Base-by-base conservation (phyloP, 2,888 invertebrate genomes). In the Plagodis dolabraria region DNA sequence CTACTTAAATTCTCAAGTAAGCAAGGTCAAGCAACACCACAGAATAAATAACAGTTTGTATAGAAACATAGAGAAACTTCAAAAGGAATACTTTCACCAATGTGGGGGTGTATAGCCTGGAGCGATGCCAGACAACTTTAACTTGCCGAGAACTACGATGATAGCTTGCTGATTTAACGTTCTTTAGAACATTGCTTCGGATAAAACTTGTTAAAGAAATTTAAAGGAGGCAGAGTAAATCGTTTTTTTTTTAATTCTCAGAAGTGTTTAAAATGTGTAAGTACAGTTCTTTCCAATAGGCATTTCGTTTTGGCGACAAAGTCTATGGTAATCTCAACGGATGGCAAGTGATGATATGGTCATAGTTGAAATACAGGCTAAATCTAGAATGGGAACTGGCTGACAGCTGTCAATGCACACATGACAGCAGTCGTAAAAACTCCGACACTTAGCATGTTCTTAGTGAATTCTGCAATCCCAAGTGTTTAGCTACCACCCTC, bases 1-100 rank as follows among this genome's bases (percentile, higher is more conserved):
- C 22, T 22, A 22, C 51, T n/a, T 45, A 40, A 35, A 52, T 53
- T 53, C 40, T 35, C 40, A 34, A 53, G 11, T 49, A 54, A 59
- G 46, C 38, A 46, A 52, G n/a, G 45, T 2, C 22, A 22, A 22
- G 22, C 22, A 22, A 22, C 22, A 22, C 4, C 22, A 22, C 22
- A 22, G 22, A 22, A 22, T 22, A 22, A 22, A 22, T 22, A 22
- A 22, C 4, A 22, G 22, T 22, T 22, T 22, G 22, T 49, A 38
- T 53, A 53, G 48, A 40, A 53, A 33, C 49, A n/a, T 47, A 54
- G 55, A 47, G 38, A 55, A 33, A 55, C 57, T 66, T 54, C 57
- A 60, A 69, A 69, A 63, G 60, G 61, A 74, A 70, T 70, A 77
- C 77, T 79, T 80, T 79, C 77, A 68, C 76, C 67, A 57, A 67